Evolutionary conservation across 30 jellyfish, hydroid and myxozoan genomes (phyloP).

Genomic region (Hydractinia echinata): DNA sequence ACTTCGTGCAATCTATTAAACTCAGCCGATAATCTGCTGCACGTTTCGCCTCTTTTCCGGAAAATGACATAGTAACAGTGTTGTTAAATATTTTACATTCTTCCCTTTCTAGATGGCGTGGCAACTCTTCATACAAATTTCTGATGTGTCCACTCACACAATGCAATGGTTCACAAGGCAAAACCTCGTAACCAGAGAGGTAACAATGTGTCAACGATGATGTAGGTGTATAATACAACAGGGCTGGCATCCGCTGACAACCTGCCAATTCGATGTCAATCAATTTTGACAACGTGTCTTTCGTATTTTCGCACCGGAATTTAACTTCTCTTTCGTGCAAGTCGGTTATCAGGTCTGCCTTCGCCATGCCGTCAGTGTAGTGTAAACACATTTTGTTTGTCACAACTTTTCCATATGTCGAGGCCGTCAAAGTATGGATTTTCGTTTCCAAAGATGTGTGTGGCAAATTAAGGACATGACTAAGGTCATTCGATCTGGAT

Average conservation of each 20-base stretch:
- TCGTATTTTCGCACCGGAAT: conserved; percentile 8
- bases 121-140: conserved; percentile 36
- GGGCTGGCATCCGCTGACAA: conserved; percentile 29
- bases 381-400: neutral
- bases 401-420: neutral
- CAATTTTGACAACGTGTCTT: neutral
- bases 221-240: neutral
- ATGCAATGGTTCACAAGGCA: conserved; percentile 34
- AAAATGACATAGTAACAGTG: conserved; percentile 17
- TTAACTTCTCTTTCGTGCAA: conserved; percentile 21
- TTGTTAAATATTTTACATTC: conserved; percentile 4
- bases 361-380: neutral
- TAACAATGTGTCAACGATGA: neutral
- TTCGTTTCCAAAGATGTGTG: neutral
- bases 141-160: conserved; percentile 21
- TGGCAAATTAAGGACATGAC: conserved; percentile 17
- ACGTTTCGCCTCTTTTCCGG: conserved; percentile 27
- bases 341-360: conserved; percentile 12
- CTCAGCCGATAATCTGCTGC: conserved; percentile 25
- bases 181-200: conserved; percentile 22
- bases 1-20: neutral
- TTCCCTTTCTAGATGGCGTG: conserved; percentile 23
- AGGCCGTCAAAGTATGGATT: neutral
- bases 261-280: conserved; percentile 34
- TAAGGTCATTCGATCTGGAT: conserved; percentile 1